Evolutionary conservation across 2,113 vertebrate genomes (phyloP).

Genomic region (Mirounga angustirostris): DNA sequence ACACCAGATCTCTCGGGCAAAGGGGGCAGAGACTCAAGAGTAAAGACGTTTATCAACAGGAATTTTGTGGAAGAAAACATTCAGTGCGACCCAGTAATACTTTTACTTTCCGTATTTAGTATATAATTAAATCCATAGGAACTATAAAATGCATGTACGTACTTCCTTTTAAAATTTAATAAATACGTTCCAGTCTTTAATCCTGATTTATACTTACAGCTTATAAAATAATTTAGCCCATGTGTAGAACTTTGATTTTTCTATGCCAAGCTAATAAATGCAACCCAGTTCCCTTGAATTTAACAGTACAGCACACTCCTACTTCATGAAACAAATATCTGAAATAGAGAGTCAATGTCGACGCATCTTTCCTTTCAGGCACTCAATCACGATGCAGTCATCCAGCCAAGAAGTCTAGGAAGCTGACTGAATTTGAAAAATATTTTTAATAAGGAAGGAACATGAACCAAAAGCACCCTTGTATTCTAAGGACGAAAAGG

Average conservation of each 20-base stretch:
- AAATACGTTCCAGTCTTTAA: constrained; percentile 60
- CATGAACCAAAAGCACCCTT: not conserved
- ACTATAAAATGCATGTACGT: constrained; percentile 25
- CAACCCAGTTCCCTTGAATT: constrained; percentile 49
- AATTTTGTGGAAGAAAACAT: constrained; percentile 23
- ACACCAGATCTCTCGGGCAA: not conserved
- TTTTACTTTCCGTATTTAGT: constrained; percentile 59
- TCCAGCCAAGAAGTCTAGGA: constrained; percentile 30
- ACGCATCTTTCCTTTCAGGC: constrained; percentile 23
- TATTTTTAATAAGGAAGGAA: constrained; percentile 59
- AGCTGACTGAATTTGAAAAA: not conserved
- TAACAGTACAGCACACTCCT: not conserved
- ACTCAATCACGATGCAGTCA: not conserved
- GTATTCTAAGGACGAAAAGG: not conserved
- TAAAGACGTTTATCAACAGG: not conserved
- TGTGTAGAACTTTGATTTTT: constrained; percentile 7
- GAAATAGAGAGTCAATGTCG: not conserved
- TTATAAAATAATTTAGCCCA: constrained; percentile 63
- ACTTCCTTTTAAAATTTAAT: constrained; percentile 60
- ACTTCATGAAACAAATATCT: constrained; percentile 31
- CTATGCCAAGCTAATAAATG: constrained; percentile 60
- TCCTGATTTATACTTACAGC: constrained; percentile 49
- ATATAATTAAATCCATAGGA: constrained; percentile 61
- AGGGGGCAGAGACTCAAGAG: not conserved
- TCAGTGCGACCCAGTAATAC: not conserved